These are phyloP conservation scores for Macrotrachela quadricornifera DNA, from an alignment of 1,140 invertebrate genomes.

Conservation along the genomic window DNA sequence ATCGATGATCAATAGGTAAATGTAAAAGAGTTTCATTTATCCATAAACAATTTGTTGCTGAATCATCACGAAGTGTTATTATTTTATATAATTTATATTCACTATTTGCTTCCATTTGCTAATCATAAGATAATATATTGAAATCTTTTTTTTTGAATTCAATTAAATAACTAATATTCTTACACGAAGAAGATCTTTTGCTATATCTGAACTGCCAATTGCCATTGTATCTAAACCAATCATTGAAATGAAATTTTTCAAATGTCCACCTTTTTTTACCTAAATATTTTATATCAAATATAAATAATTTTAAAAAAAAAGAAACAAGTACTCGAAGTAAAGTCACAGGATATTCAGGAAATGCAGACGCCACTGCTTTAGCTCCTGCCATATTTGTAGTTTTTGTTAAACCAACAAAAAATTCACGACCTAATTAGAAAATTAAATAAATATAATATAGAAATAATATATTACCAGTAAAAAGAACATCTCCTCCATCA, in stretches of 20 bases:
- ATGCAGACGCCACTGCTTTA: constrained; percentile 64
- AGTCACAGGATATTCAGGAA: constrained; percentile 79
- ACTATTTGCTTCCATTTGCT: constrained; percentile 4
- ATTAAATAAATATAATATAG: background rate
- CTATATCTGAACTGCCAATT: constrained; percentile 49
- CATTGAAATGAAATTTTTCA: constrained; percentile 58
- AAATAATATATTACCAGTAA: constrained; percentile 48
- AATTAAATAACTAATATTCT: too few species aligned
- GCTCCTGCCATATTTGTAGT: constrained; percentile 75
- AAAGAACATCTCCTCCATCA: constrained; percentile 73
- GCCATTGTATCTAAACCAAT: constrained; percentile 64
- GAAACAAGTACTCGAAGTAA: constrained; percentile 71
- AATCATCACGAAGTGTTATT: background rate
- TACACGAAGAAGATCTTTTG: constrained; percentile 15
- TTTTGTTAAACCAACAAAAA: constrained; percentile 75
- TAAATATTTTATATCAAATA: too few species aligned
- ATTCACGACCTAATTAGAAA: constrained; percentile 53
- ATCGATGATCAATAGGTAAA: background rate
- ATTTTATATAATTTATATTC: constrained; percentile 6
- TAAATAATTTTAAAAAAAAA: too few species aligned
- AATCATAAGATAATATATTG: background rate
- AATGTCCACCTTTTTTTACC: constrained; percentile 20
- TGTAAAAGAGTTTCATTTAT: constrained; percentile 3
- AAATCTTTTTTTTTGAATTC: too few species aligned
- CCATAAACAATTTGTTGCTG: background rate